Conservation (phyloP, 2,888 invertebrate species). For the Drosophila meridionalis region DNA sequence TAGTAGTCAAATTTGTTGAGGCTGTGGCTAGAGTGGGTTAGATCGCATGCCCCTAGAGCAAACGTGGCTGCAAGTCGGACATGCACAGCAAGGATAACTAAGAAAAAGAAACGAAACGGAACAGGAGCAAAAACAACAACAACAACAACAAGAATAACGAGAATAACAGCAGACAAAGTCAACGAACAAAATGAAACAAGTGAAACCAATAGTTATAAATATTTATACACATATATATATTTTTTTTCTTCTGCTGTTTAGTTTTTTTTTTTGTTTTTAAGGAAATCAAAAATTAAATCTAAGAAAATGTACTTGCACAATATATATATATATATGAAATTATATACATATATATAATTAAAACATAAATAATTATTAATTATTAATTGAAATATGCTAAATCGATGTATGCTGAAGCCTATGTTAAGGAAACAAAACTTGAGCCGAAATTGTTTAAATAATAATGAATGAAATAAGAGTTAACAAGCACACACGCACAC, state of each 20-base stretch:
- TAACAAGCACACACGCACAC: slow-evolving; percentile 12
- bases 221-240: slow-evolving; percentile 67
- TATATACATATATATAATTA: slow-evolving; percentile 24
- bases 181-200: slow-evolving; percentile 54
- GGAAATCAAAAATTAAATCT: slow-evolving; percentile 70
- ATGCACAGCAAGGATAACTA: slow-evolving; percentile 47
- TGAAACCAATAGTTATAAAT: slow-evolving; percentile 64
- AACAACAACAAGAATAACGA: slow-evolving; percentile 52
- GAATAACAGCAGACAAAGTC: slow-evolving; percentile 35
- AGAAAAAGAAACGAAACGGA: slow-evolving; percentile 24
- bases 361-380: slow-evolving; percentile 57
- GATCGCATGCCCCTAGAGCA: slow-evolving; percentile 56
- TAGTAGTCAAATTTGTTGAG: slow-evolving; percentile 15
- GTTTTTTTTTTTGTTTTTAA: slow-evolving; percentile 59
- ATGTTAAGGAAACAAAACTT: slow-evolving; percentile 49
- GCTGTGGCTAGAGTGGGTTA: slow-evolving; percentile 27
- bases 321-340: slow-evolving; percentile 22
- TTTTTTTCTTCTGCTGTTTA: slow-evolving; percentile 39
- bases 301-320: slow-evolving; percentile 38
- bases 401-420: slow-evolving; percentile 36
- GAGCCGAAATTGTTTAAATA: slow-evolving; percentile 32
- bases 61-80: slow-evolving; percentile 48
- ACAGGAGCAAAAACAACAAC: slow-evolving; percentile 29
- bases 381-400: slow-evolving; percentile 34
- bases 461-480: slow-evolving; percentile 12